phyloP scores from a whole-genome alignment of 2,797 vertebrate species.

The Carduelis carduelis region DNA sequence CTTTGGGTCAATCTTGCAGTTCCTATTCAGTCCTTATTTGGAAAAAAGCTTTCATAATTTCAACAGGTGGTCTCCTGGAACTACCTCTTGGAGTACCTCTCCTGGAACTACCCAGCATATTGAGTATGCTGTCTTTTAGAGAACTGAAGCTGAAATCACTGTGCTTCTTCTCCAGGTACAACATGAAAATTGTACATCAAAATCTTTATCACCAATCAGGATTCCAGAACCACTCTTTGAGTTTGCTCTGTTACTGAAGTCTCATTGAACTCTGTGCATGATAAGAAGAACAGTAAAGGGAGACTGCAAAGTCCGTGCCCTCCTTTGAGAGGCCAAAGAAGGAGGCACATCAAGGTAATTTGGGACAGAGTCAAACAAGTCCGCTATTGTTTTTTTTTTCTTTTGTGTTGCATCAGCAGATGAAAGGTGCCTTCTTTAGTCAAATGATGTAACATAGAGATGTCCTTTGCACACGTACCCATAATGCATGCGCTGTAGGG shows the following conservation, averaged over 20 bases:
- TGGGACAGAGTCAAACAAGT: neutral
- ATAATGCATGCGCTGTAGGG: neutral
- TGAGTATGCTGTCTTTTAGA: neutral
- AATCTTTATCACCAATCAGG: neutral
- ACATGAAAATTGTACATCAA: neutral
- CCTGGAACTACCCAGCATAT: neutral
- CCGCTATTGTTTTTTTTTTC: neutral
- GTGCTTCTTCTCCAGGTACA: neutral
- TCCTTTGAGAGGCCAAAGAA: neutral
- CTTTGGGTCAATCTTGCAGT: neutral
- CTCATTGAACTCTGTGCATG: neutral
- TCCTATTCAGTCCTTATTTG: neutral
- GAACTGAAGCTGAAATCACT: neutral
- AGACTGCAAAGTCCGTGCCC: neutral
- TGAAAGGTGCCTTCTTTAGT: neutral
- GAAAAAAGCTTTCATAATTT: neutral
- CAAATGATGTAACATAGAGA: neutral
- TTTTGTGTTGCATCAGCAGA: neutral
- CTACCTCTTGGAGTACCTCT: neutral
- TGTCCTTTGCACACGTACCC: neutral
- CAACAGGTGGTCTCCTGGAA: neutral
- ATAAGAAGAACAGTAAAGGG: neutral
- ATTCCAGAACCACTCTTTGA: neutral
- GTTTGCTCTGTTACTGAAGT: neutral
- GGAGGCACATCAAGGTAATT: neutral